Evolutionary conservation across 2,888 invertebrate genomes (phyloP).

Genomic region (Thecocarcelia acutangulata): DNA sequence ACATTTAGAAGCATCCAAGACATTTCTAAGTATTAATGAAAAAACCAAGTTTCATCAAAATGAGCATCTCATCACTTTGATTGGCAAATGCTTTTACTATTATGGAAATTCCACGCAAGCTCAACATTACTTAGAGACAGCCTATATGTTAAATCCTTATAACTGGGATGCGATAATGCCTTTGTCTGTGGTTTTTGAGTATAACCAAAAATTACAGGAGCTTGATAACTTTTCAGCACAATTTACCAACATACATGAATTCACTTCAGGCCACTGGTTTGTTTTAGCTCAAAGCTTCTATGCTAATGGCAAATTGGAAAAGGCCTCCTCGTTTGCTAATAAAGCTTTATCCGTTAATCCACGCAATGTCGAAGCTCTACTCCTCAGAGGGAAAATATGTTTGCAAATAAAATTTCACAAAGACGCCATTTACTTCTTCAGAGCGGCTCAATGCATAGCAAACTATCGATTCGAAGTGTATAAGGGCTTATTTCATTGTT

Average conservation of each 20-base stretch:
- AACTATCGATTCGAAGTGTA: conserved; percentile 85
- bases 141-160: conserved; percentile 82
- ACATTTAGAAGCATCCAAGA: conserved; percentile 85
- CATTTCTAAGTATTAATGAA: conserved; percentile 86
- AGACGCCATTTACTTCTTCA: conserved; percentile 77
- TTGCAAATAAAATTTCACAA: conserved; percentile 76
- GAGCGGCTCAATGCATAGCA: conserved; percentile 76
- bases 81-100: conserved; percentile 88
- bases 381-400: conserved; percentile 84
- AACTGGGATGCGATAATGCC: conserved; percentile 85
- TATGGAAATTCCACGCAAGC: conserved; percentile 87
- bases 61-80: conserved; percentile 85
- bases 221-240: conserved; percentile 84
- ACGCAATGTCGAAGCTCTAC: conserved; percentile 87
- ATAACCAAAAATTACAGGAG: conserved; percentile 84
- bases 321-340: conserved; percentile 88
- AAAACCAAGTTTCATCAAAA: conserved; percentile 86
- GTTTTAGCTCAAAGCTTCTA: conserved; percentile 88
- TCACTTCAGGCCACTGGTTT: conserved; percentile 87
- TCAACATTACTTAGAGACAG: conserved; percentile 81
- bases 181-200: conserved; percentile 84
- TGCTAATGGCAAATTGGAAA: conserved; percentile 83
- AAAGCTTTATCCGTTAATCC: conserved; percentile 86
- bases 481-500: conserved; percentile 89
- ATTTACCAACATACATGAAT: conserved; percentile 80